Base-by-base conservation (phyloP, 2,113 vertebrate species). In the Hippocampus comes region DNA sequence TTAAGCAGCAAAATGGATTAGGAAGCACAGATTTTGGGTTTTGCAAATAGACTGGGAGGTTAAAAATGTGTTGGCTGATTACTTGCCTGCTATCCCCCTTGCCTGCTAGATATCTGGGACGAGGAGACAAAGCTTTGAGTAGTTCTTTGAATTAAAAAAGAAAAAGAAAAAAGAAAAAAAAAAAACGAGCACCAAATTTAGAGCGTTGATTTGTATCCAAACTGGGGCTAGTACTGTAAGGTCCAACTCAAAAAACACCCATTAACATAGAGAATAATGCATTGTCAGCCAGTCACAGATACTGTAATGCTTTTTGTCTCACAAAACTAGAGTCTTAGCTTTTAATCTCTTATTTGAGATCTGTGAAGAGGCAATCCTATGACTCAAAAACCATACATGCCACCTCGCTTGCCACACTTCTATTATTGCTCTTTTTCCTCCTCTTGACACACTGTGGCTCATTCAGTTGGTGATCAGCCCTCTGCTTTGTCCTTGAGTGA, bases 391-490 rank as follows among this genome's bases (percentile, higher is more conserved):
- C 34, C 34, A 18, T 25, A 9, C 12, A 42, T 7, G 38, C 82
- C 51, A 77, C 85, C 75, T 76, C 8, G 9, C 21, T 23, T 56
- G 53, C 9, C 9, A 23, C 2, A 10, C 21, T 23, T 56, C 9
- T n/a, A 56, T 38, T 5, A 38, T 82, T 48, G 59, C 79, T 75
- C 68, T 74, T 77, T 71, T 82, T 68, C 77, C 66, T 78, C 78
- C 80, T 63, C 61, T 80, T 72, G 83, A 81, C 82, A 72, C 84
- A 82, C 75, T 68, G 63, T 85, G 84, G 82, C 88, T 88, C 83
- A 88, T 89, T 88, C 86, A 84, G 78, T 84, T 86, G 81, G 86
- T 89, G 86, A 88, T 90, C 86, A 86, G 83, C 81, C 88, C 86
- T 86, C 87, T 30, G 71, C 38, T 82, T 81, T 90, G 87, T 83